Evolutionary conservation across 2,888 invertebrate species (phyloP).

Genomic region (Athalia cordata): DNA sequence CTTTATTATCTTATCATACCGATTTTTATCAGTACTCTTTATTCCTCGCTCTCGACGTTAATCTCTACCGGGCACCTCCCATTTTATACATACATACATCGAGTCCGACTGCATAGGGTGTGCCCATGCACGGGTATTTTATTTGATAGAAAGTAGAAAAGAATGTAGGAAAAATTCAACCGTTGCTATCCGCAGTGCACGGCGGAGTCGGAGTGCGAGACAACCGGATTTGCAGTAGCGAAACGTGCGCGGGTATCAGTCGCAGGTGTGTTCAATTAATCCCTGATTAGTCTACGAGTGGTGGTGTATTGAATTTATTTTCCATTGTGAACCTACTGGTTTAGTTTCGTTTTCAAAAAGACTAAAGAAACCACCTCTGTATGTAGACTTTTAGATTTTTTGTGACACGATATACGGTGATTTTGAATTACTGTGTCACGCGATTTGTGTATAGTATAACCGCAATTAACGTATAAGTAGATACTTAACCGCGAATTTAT

Average conservation of each 20-base stretch:
- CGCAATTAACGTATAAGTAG: too few species aligned
- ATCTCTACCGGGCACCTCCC: not conserved
- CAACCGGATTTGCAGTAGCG: not conserved
- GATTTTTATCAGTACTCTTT: slow-evolving; percentile 33
- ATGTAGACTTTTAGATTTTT: too few species aligned
- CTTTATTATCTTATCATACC: slow-evolving; percentile 35
- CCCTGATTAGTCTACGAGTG: slow-evolving; percentile 18
- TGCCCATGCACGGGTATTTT: not conserved
- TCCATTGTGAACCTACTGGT: too few species aligned
- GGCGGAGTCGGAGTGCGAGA: not conserved
- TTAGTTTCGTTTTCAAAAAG: too few species aligned
- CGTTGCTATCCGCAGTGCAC: not conserved
- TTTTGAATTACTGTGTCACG: too few species aligned
- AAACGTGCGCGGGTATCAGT: not conserved
- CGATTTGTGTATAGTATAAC: too few species aligned
- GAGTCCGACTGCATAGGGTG: not conserved
- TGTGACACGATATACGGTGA: too few species aligned
- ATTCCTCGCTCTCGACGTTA: slow-evolving; percentile 6
- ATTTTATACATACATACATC: not conserved
- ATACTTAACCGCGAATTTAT: too few species aligned
- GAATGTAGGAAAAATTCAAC: not conserved
- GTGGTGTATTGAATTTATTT: not conserved
- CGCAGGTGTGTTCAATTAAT: slow-evolving; percentile 20
- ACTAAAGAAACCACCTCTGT: too few species aligned
- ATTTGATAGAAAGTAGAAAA: not conserved